A percentile compares a stretch with the other conserved stretches of the same genome.
Evolutionary conservation across 2,113 vertebrate genomes (phyloP).

Genomic region (Hirundichthys speculiger): DNA sequence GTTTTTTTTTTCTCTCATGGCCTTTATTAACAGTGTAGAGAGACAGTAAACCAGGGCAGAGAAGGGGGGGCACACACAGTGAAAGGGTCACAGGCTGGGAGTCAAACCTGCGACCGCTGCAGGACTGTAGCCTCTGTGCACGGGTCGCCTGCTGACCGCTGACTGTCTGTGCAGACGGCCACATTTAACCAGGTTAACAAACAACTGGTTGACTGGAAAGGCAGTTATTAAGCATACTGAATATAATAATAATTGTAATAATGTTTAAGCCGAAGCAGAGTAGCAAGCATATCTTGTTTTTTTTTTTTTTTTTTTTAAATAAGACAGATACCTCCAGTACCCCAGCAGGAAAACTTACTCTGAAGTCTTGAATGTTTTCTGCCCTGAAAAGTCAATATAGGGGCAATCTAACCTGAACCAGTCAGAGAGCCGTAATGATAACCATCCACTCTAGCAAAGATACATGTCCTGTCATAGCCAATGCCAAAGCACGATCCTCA

Average conservation of each 20-base stretch:
- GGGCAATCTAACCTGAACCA: conserved; percentile 31
- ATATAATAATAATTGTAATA: conserved; percentile 12
- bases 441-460: conserved; percentile 46
- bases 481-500: conserved; percentile 35
- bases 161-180: too few relatives aligned
- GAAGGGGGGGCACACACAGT: too few relatives aligned
- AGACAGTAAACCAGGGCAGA: too few relatives aligned
- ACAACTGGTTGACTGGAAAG: conserved; percentile 9
- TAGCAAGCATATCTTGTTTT: background rate
- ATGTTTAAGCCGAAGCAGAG: conserved; percentile 1
- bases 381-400: conserved; percentile 28
- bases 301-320: conserved; percentile 9
- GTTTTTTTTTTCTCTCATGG: too few relatives aligned
- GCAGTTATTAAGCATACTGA: background rate
- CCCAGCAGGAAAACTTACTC: conserved; percentile 14
- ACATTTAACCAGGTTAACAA: too few relatives aligned
- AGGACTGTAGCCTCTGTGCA: too few relatives aligned
- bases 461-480: conserved; percentile 35
- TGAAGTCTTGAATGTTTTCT: conserved; percentile 32
- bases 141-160: too few relatives aligned
- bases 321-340: conserved; percentile 22
- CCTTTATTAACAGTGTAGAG: too few relatives aligned
- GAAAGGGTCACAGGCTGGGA: too few relatives aligned
- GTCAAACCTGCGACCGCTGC: too few relatives aligned
- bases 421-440: conserved; percentile 37